Conservation (phyloP, 2,113 vertebrate species). For the Muntiacus reevesi region DNA sequence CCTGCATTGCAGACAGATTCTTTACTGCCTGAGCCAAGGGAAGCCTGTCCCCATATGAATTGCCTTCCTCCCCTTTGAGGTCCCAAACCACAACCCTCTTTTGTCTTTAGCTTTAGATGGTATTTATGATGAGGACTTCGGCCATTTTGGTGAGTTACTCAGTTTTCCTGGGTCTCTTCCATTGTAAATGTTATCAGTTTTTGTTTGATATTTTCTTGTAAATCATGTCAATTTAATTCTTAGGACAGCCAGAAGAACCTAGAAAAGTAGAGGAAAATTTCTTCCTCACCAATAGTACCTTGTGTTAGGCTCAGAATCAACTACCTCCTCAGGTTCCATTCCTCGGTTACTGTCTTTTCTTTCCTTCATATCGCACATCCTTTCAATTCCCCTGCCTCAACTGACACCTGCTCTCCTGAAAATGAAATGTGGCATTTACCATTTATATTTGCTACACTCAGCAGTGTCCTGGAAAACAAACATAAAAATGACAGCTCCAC, state of each 20-base stretch:
- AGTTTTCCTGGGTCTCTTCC: background rate
- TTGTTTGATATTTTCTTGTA: background rate
- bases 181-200: background rate
- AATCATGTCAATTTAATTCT: background rate
- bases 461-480: slow-evolving; percentile 56
- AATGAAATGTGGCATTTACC: slow-evolving; percentile 35
- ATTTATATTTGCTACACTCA: slow-evolving; percentile 53
- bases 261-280: background rate
- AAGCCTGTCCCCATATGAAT: background rate
- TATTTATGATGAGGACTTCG: background rate
- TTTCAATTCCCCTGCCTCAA: background rate
- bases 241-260: background rate
- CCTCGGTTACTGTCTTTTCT: background rate
- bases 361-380: background rate
- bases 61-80: background rate
- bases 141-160: background rate
- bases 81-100: background rate
- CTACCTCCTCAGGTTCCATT: background rate
- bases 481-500: slow-evolving; percentile 34
- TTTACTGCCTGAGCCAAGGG: background rate
- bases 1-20: background rate
- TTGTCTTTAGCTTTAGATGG: background rate
- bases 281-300: background rate
- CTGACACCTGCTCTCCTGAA: slow-evolving; percentile 38
- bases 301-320: background rate